A percentile compares a stretch with the other conserved stretches of the same genome.
These are phyloP conservation scores for Calephelis virginiensis DNA, from an alignment of 1,140 invertebrate genomes.

Conservation along the genomic window DNA sequence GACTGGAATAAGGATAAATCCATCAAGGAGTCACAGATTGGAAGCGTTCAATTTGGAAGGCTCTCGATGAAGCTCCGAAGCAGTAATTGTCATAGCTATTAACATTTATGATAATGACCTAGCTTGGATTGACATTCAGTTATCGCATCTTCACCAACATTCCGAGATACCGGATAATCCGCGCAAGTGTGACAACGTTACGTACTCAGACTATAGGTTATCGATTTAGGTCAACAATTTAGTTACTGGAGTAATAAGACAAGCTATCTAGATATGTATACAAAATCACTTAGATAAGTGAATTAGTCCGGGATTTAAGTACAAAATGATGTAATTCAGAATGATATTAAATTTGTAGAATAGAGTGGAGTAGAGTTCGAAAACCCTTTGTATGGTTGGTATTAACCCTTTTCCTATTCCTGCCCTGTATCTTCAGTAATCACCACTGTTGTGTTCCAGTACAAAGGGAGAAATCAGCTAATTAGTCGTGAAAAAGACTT, in stretches of 20 bases:
- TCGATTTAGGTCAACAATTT: conserved; percentile 21
- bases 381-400: no score
- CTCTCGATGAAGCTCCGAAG: conserved; percentile 56
- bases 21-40: conserved; percentile 53
- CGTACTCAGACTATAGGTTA: conserved; percentile 26
- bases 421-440: no score
- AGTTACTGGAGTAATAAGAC: background rate
- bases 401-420: no score
- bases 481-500: no score
- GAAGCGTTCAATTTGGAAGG: conserved; percentile 62
- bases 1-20: conserved; percentile 57
- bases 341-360: no score
- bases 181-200: conserved; percentile 34
- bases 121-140: conserved; percentile 61
- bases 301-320: no score
- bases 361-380: no score
- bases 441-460: no score
- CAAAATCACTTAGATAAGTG: no score
- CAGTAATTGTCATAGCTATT: conserved; percentile 71
- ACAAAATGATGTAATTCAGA: no score
- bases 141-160: conserved; percentile 50
- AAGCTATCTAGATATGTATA: background rate
- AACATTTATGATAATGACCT: conserved; percentile 74
- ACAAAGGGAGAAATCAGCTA: no score
- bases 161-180: conserved; percentile 55